A percentile compares a stretch with the other conserved stretches of the same genome.
phyloP scores from a whole-genome alignment of 2,797 vertebrate species.

The Poecilia picta region DNA sequence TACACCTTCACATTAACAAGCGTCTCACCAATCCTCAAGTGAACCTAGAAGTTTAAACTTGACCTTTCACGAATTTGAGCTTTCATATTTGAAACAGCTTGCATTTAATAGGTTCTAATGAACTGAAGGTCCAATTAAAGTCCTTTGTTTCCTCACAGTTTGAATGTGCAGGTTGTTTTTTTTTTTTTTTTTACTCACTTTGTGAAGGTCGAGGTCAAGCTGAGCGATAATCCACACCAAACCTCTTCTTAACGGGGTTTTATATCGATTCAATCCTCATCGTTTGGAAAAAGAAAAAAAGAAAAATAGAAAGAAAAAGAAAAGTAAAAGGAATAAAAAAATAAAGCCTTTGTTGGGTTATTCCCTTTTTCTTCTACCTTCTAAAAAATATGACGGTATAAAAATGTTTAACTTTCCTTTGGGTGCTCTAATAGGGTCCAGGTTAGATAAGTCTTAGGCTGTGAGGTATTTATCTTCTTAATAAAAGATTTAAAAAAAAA shows the following conservation, averaged over 20 bases:
- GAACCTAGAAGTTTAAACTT: constrained; percentile 19
- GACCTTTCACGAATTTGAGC: not conserved
- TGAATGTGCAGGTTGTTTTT: constrained; percentile 25
- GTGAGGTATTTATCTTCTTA: constrained; percentile 79
- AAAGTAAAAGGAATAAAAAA: not conserved
- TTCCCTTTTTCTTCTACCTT: constrained; percentile 37
- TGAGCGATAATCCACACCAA: constrained; percentile 83
- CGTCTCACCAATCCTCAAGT: not conserved
- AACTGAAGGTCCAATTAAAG: not conserved
- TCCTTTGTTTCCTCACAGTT: constrained; percentile 1
- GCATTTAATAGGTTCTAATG: not conserved
- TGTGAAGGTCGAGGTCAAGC: constrained; percentile 81
- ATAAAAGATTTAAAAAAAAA: constrained; percentile 31
- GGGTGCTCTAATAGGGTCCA: constrained; percentile 68
- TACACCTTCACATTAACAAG: not conserved
- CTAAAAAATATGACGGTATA: constrained; percentile 51
- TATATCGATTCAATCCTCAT: constrained; percentile 73
- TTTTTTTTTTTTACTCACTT: constrained; percentile 74
- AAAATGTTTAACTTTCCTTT: constrained; percentile 74
- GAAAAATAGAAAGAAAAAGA: constrained; percentile 3
- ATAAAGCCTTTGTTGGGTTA: constrained; percentile 68
- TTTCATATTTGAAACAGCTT: not conserved
- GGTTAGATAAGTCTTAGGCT: constrained; percentile 63
- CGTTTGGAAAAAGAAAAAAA: constrained; percentile 44
- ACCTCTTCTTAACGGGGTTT: constrained; percentile 60